Percentiles rank a stretch among this genome's conserved stretches.
Conservation (phyloP, 2,113 vertebrate species). For the Casuarius casuarius region DNA sequence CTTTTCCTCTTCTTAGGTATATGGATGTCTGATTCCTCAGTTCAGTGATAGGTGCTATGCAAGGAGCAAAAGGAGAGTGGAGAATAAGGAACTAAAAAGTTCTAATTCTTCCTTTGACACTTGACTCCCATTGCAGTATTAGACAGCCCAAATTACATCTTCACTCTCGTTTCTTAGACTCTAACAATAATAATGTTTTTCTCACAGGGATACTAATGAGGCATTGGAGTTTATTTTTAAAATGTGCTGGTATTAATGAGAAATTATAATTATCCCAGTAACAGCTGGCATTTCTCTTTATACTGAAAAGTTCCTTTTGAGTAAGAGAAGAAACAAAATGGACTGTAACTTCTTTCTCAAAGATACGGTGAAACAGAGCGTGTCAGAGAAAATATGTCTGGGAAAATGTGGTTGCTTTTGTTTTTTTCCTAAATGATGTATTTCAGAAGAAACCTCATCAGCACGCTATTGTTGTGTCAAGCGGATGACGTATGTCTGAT, state of each 20-base stretch:
- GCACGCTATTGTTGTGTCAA: background rate
- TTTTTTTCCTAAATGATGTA: background rate
- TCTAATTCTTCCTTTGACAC: constrained; percentile 15
- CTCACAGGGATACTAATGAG: constrained; percentile 52
- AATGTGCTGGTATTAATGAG: constrained; percentile 43
- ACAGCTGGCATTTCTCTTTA: constrained; percentile 49
- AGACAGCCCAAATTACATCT: background rate
- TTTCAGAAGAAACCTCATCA: constrained; percentile 14
- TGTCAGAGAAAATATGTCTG: constrained; percentile 5
- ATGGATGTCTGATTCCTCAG: background rate
- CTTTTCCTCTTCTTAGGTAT: background rate
- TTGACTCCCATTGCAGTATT: background rate
- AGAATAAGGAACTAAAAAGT: background rate
- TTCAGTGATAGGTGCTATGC: background rate
- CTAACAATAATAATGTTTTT: constrained; percentile 47
- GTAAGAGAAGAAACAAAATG: constrained; percentile 45
- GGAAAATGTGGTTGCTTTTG: background rate
- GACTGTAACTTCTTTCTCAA: constrained; percentile 2
- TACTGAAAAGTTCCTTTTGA: constrained; percentile 42
- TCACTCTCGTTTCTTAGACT: background rate
- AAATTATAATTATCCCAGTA: constrained; percentile 54
- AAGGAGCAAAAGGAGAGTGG: background rate
- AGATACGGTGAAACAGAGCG: background rate
- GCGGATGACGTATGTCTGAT: background rate
- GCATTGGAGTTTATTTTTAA: constrained; percentile 36